phyloP scores from a whole-genome alignment of 1,140 invertebrate genomes.

The Anagrus nilaparvatae region DNA sequence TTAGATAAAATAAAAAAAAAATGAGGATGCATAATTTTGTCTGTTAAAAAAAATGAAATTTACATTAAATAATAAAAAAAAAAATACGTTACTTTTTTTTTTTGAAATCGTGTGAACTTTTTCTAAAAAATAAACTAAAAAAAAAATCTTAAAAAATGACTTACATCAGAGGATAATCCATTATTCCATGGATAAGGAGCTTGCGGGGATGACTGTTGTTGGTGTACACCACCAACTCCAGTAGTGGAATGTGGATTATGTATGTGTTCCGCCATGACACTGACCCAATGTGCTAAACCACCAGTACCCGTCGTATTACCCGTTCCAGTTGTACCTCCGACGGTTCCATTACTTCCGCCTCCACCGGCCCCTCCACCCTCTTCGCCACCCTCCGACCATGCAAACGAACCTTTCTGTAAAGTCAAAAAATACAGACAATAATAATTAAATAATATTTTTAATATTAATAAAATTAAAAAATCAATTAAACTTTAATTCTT shows the following conservation, averaged over 20 bases:
- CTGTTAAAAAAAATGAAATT: too few species aligned
- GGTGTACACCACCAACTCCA: constrained; percentile 34
- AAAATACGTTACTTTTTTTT: constrained; percentile 7
- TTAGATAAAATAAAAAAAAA: too few species aligned
- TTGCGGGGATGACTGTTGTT: constrained; percentile 40
- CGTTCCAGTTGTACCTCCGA: constrained; percentile 27
- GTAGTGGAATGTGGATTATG: constrained; percentile 44
- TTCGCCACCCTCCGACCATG: constrained; percentile 38
- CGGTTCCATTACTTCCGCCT: constrained; percentile 25
- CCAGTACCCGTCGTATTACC: constrained; percentile 33
- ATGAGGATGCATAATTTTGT: too few species aligned
- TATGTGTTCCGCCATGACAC: constrained; percentile 56
- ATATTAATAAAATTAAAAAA: neutral
- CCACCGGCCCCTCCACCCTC: constrained; percentile 27
- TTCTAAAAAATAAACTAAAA: neutral
- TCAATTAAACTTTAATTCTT: neutral
- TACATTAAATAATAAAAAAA: neutral
- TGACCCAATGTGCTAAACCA: constrained; percentile 55
- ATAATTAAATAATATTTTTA: neutral
- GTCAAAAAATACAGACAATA: neutral
- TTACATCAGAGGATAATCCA: constrained; percentile 45
- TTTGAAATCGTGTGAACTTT: constrained; percentile 2
- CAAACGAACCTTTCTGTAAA: constrained; percentile 41
- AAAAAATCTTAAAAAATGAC: constrained; percentile 14
- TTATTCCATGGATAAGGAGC: constrained; percentile 52